Evolutionary conservation across 2,113 vertebrate species (phyloP).

Genomic region (Dryoscopus gambensis): DNA sequence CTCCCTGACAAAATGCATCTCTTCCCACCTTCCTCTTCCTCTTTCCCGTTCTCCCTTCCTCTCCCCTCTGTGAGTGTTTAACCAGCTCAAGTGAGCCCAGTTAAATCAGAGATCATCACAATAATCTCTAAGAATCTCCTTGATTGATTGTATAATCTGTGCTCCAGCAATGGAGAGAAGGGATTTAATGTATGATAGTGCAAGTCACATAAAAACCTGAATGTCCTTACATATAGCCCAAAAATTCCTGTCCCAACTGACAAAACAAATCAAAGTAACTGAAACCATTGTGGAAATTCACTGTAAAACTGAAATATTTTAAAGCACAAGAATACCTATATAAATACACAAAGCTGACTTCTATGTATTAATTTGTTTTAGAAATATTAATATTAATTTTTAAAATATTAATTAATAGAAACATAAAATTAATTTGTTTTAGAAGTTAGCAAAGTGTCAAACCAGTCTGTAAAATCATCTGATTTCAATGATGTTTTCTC

Average conservation of each 20-base stretch:
- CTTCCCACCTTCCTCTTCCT: not conserved
- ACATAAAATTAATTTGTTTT: no score
- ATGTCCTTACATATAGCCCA: fast-evolving
- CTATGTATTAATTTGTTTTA: not conserved
- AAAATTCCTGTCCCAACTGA: not conserved
- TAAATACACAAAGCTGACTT: not conserved
- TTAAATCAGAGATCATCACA: not conserved
- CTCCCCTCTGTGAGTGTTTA: not conserved
- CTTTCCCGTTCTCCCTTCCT: no score
- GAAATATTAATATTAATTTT: no score
- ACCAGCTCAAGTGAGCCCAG: no score
- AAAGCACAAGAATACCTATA: not conserved
- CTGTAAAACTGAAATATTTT: not conserved
- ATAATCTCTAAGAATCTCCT: not conserved
- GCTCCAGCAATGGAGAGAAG: not conserved
- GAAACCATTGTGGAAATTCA: not conserved
- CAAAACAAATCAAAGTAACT: not conserved
- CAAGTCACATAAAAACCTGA: not conserved
- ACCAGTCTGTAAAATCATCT: fast-evolving
- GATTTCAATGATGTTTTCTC: not conserved
- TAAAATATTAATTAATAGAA: no score
- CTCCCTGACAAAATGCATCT: not conserved
- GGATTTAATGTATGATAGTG: not conserved
- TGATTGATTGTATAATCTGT: not conserved
- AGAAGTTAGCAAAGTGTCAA: not conserved